Evolutionary conservation across 2,888 invertebrate genomes (phyloP).

Genomic region (Imbricaverruca yamaguchii): DNA sequence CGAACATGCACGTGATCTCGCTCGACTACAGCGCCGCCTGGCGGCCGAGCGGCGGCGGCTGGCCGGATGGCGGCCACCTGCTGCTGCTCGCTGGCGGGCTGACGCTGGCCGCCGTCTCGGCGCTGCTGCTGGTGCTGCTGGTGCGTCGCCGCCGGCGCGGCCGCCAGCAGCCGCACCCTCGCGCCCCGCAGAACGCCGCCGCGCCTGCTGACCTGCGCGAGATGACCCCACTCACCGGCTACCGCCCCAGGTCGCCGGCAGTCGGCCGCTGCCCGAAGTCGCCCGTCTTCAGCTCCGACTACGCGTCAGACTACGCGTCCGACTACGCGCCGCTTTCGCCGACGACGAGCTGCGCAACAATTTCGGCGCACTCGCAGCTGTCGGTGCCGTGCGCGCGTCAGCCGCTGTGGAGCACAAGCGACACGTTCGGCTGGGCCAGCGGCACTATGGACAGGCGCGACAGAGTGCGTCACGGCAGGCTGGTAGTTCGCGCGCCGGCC

Average conservation of each 20-base stretch:
- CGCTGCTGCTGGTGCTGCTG: not conserved
- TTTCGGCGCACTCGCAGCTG: not conserved
- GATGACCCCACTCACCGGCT: not conserved
- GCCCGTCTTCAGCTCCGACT: not conserved
- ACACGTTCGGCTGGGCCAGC: not conserved
- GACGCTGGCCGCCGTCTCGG: not conserved
- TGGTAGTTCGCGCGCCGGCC: not conserved
- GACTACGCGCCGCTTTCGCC: constrained; percentile 17
- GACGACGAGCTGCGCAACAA: constrained; percentile 20
- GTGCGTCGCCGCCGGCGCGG: not conserved
- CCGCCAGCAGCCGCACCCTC: no score
- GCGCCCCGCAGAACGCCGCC: no score
- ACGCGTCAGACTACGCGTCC: not conserved
- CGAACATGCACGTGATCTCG: constrained; percentile 14
- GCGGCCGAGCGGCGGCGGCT: not conserved
- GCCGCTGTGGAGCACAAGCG: not conserved
- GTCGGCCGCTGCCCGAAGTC: not conserved
- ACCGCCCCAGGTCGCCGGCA: not conserved
- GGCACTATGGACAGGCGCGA: not conserved
- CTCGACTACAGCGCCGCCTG: not conserved
- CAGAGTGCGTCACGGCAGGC: not conserved
- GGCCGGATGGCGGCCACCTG: not conserved
- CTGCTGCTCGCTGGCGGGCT: not conserved
- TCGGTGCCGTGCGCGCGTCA: not conserved
- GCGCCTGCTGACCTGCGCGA: no score